Base-by-base conservation (phyloP, 1,140 invertebrate species). In the Delia radicum region DNA sequence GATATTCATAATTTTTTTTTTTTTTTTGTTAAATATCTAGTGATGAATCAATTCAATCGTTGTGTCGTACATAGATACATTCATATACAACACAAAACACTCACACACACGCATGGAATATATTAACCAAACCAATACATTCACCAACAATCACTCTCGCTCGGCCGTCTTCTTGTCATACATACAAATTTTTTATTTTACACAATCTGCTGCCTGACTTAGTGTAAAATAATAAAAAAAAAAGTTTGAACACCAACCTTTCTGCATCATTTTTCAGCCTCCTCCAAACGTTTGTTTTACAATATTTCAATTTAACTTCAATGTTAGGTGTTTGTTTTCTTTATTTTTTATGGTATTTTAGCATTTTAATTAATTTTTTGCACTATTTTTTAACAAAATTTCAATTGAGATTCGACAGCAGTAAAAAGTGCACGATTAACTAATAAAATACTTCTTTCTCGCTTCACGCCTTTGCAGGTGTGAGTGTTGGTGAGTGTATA, bases 181-280 rank as follows among this genome's bases (percentile, higher is more conserved):
- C 15, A 55, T 21, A 55, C 48, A 55, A 18, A 21, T 55, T 55
- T 21, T 55, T 37, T 13, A 37, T 37, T 55, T 21, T 55, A 55
- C 48, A 55, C 63, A 67, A 28, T 67, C 63, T 67, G 61, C 62
- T 65, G 26, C 28, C 26, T 65, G 26, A 65, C 62, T 28, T n/a
- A 6, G 62, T 27, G 28, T n/a, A 28, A n/a, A 65, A 27, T 13
- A 27, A 65, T n/a, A 33, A 31, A 18, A 24, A 69, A 69, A 69
- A 33, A 33, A 33, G 21, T 69, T 28, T 69, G 65, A 33, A 69
- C 65, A n/a, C 24, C 33, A 33, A 69, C 65, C 65, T 69, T 55
- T 55, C 21, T 69, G 65, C 65, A 69, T 69, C 65, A 69, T 69
- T 69, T 69, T 69, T 31, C 65, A 69, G 65, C 65, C 65, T 69